Evolutionary conservation across 2,113 vertebrate genomes (phyloP).

Genomic region (Mormyrus lacerda): DNA sequence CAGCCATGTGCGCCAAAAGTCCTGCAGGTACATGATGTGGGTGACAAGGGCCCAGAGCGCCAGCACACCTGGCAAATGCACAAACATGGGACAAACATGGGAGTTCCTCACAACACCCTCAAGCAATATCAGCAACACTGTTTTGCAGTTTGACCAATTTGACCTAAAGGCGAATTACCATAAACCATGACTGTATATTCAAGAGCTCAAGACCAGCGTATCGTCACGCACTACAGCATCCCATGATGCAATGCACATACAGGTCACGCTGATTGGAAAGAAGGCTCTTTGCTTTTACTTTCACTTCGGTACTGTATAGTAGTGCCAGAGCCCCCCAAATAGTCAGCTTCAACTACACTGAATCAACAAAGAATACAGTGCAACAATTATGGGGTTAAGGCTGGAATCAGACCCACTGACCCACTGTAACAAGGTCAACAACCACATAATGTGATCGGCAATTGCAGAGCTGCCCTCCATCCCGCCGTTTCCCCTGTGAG

Average conservation of each 20-base stretch:
- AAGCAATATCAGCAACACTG: neutral
- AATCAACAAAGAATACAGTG: too few relatives aligned
- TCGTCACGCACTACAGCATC: neutral
- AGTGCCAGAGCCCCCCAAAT: neutral
- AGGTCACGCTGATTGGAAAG: neutral
- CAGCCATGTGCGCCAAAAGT: conserved; percentile 94
- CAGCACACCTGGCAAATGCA: conserved; percentile 70
- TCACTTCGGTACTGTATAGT: neutral
- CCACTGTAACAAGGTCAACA: neutral
- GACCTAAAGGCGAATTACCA: neutral
- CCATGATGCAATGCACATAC: neutral
- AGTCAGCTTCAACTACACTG: too few relatives aligned
- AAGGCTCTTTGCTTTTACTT: neutral
- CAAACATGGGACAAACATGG: neutral
- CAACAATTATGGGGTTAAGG: too few relatives aligned
- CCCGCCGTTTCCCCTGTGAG: neutral
- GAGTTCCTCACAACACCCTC: neutral
- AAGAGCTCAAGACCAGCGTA: neutral
- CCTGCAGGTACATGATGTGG: conserved; percentile 92
- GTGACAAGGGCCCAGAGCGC: conserved; percentile 88
- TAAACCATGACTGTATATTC: neutral
- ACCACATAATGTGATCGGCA: neutral
- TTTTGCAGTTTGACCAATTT: neutral
- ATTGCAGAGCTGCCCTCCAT: neutral
- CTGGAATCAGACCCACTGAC: too few relatives aligned